phyloP scores from a whole-genome alignment of 2,113 vertebrate genomes.

The Polypterus senegalus region DNA sequence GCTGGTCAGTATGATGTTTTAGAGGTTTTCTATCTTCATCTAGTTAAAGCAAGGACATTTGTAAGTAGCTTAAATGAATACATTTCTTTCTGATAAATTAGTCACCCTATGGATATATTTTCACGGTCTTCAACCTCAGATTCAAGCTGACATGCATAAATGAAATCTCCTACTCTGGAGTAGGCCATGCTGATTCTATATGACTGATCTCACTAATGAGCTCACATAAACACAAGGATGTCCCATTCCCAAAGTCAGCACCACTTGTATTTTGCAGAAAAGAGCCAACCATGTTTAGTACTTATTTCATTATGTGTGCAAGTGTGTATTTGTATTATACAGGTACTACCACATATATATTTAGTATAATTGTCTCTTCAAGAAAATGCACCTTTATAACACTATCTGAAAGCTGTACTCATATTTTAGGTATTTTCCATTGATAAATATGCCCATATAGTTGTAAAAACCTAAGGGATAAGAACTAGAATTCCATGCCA shows the following conservation, averaged over 20 bases:
- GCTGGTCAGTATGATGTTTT: no score
- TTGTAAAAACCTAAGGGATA: no score
- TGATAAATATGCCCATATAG: no score
- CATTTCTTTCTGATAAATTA: constrained; percentile 28
- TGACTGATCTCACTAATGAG: constrained; percentile 40
- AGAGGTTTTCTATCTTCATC: no score
- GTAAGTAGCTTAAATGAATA: neutral
- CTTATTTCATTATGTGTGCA: constrained; percentile 47
- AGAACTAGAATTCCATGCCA: no score
- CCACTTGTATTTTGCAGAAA: constrained; percentile 28
- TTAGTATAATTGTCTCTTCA: neutral
- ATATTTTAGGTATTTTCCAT: no score
- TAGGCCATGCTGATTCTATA: constrained; percentile 34
- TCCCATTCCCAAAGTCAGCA: constrained; percentile 24
- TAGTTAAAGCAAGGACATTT: no score
- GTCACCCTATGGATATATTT: constrained; percentile 36
- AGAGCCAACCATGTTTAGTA: constrained; percentile 35
- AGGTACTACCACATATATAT: constrained; percentile 20
- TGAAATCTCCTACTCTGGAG: constrained; percentile 38
- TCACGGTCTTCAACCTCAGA: constrained; percentile 29
- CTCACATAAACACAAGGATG: constrained; percentile 29
- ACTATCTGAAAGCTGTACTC: no score
- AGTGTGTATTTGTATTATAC: constrained; percentile 32
- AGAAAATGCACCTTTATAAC: no score
- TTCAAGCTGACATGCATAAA: constrained; percentile 30